A percentile compares a stretch with the other conserved stretches of the same genome.
Conservation (phyloP, 1,140 invertebrate species). For the Drosophila simulans region DNA sequence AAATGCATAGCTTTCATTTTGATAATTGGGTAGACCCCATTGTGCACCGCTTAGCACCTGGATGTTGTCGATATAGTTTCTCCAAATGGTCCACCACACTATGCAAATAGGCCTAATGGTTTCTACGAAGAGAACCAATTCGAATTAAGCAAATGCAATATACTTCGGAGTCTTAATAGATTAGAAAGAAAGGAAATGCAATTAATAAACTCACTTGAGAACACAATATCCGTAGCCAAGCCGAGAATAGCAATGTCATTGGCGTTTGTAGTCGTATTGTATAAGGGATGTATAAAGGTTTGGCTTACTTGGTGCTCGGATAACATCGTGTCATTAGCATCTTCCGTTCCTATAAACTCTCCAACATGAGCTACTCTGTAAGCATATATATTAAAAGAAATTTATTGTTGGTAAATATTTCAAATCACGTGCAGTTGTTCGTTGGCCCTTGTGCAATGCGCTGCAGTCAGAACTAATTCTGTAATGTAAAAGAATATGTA, state of each 20-base stretch:
- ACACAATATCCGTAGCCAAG: not conserved
- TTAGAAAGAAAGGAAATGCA: not conserved
- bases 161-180: too few relatives aligned
- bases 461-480: constrained; percentile 1
- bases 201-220: not conserved
- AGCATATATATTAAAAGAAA: not conserved
- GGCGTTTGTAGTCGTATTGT: not conserved
- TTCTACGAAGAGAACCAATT: not conserved
- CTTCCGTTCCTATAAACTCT: not conserved
- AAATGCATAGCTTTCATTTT: not conserved
- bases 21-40: not conserved
- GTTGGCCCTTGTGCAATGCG: constrained; percentile 1
- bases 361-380: constrained; percentile 1
- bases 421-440: not conserved
- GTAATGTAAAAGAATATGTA: not conserved
- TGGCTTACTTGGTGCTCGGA: not conserved
- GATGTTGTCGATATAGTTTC: not conserved
- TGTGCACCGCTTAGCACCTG: not conserved
- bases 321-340: not conserved
- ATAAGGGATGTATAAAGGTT: not conserved
- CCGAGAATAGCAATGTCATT: constrained; percentile 14
- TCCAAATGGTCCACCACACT: not conserved
- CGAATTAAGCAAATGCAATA: too few relatives aligned
- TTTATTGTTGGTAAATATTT: not conserved
- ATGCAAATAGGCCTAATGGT: constrained; percentile 16